These are phyloP conservation scores for Hemichromis elongatus DNA, from an alignment of 2,113 vertebrate species.

Conservation along the genomic window DNA sequence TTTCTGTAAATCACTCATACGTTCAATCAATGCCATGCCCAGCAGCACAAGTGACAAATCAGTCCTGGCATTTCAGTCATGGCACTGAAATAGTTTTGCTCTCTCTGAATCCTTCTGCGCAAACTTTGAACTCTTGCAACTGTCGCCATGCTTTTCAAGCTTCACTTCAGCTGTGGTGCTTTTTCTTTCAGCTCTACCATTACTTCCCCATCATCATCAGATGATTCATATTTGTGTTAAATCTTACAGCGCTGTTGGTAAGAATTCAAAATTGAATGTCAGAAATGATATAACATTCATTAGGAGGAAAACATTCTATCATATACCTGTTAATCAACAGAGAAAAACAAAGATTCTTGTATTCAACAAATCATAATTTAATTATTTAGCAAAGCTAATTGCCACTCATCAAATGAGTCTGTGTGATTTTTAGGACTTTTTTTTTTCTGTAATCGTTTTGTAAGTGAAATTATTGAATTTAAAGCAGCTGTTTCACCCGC, in stretches of 20 bases:
- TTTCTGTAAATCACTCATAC: slow-evolving; percentile 24
- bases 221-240: not conserved
- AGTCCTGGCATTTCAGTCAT: slow-evolving; percentile 10
- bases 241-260: not conserved
- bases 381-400: not conserved
- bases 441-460: not conserved
- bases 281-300: not conserved
- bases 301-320: not conserved
- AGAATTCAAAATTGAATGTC: not conserved
- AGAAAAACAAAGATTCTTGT: not conserved
- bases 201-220: not conserved
- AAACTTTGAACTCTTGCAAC: not conserved
- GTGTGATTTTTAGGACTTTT: not conserved
- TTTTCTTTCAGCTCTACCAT: not conserved
- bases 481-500: not conserved
- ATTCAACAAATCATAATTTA: not conserved
- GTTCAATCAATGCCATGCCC: not conserved
- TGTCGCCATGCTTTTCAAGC: not conserved
- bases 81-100: slow-evolving; percentile 22
- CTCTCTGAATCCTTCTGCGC: not conserved
- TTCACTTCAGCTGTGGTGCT: not conserved
- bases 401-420: not conserved
- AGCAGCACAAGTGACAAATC: slow-evolving; percentile 33
- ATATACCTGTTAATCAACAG: not conserved
- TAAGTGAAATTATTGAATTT: not conserved